Base-by-base conservation (phyloP, 2,113 vertebrate species). In the Paedocypris sp. region DNA sequence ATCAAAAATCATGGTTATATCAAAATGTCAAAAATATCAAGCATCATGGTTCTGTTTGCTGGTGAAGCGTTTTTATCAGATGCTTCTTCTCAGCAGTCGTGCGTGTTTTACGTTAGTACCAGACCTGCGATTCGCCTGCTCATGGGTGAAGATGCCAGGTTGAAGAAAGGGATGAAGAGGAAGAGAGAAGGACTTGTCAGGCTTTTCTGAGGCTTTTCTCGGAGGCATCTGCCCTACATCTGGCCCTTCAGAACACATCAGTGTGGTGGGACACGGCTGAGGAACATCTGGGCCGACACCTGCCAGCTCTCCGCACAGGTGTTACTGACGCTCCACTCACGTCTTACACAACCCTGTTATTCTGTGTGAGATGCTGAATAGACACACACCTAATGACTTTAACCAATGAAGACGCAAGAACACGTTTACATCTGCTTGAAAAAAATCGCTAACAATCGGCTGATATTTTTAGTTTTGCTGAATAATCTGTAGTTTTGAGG, bases 241-340 rank as follows among this genome's bases (percentile, higher is more conserved):
- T 18, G 28, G 23, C 54, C 49, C 35, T 32, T 66, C 46, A 51
- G 36, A 60, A 52, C 20, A 50, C 54, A 45, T 66, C 64, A 60
- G 22, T 16, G 46, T 38, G 47, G 7, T 36, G 18, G 46, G 26
- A 42, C 6, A 23, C n/a, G n/a, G n/a, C 28, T 25, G 31, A 35
- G 29, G 49, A 50, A 23, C 54, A 19, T 60, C 64, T 19, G n/a
- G n/a, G n/a, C n/a, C 51, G 46, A 35, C 46, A 43, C 15, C 32
- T 39, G 36, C 45, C 36, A 51, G 36, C 35, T 19, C 28, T 42
- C 16, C 32, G 23, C 29, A 60, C 20, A 42, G 38, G 45, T 59
- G 39, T 60, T 53, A 25, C 28, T 9, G 4, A 22, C 4, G 10
- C 20, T 3, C 15, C 28, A 60, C 19, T 22, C 19, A 26, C 36